Evolutionary conservation across 2,888 invertebrate species (phyloP).

Genomic region (Ectemnius cavifrons): DNA sequence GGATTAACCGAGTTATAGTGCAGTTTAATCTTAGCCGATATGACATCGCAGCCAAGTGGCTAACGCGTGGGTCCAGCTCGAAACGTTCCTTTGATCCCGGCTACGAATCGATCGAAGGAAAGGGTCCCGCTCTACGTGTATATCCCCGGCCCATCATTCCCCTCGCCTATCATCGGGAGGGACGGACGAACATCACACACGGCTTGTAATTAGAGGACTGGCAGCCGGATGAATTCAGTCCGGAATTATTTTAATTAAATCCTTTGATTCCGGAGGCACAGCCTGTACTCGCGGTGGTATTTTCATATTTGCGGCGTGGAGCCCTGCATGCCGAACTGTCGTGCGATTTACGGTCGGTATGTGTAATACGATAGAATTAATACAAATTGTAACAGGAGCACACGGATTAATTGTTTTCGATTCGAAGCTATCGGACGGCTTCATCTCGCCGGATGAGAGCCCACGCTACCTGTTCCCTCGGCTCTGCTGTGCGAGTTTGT

Average conservation of each 20-base stretch:
- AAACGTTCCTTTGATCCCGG: too few relatives aligned
- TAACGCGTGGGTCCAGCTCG: not conserved
- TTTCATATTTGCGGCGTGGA: not conserved
- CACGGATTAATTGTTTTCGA: not conserved
- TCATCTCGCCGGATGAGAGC: not conserved
- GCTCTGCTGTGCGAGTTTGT: not conserved
- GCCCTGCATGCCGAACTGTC: too few relatives aligned
- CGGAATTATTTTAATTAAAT: too few relatives aligned
- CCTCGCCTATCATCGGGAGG: too few relatives aligned
- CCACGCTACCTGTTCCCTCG: not conserved
- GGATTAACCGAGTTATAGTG: constrained; percentile 4
- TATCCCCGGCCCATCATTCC: too few relatives aligned
- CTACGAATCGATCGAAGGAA: too few relatives aligned
- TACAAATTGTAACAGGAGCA: not conserved
- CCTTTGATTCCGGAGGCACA: not conserved
- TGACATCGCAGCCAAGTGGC: not conserved
- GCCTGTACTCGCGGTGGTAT: not conserved
- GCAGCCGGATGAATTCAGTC: too few relatives aligned
- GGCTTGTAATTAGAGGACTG: too few relatives aligned
- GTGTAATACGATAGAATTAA: constrained; percentile 1
- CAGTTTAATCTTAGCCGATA: constrained; percentile 5
- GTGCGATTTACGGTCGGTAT: too few relatives aligned
- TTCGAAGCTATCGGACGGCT: constrained; percentile 1
- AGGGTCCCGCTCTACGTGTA: too few relatives aligned
- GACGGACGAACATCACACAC: too few relatives aligned